A percentile compares a stretch with the other conserved stretches of the same genome.
Evolutionary conservation across 2,888 invertebrate species (phyloP).

Genomic region (Chloroclysta siterata): DNA sequence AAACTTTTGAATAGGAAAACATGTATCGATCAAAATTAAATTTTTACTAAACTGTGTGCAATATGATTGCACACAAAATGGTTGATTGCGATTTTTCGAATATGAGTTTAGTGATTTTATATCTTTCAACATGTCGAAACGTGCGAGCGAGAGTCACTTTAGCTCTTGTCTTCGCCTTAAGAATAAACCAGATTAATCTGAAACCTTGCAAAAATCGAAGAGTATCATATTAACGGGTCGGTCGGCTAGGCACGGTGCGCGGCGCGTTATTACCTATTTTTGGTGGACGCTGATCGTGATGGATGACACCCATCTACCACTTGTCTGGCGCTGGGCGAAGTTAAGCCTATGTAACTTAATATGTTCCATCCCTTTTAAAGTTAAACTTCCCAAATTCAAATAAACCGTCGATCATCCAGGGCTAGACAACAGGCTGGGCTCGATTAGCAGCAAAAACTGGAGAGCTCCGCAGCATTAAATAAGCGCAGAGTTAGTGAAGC

Average conservation of each 20-base stretch:
- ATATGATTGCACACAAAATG: no score
- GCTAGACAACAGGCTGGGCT: not conserved
- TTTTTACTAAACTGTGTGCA: no score
- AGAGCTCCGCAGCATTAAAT: constrained; percentile 46
- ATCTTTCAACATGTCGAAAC: no score
- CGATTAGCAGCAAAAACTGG: not conserved
- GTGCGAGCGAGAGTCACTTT: no score
- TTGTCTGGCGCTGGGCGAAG: not conserved
- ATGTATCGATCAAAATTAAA: no score
- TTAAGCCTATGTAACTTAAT: not conserved
- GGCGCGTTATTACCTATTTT: constrained; percentile 3
- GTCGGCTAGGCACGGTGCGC: not conserved
- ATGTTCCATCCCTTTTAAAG: not conserved
- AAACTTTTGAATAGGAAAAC: no score
- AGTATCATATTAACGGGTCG: not conserved
- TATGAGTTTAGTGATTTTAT: no score
- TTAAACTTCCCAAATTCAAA: not conserved
- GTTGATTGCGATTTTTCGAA: no score
- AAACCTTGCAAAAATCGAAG: constrained; percentile 5
- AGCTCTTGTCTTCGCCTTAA: no score
- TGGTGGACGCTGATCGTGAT: constrained; percentile 9
- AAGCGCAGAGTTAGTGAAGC: constrained; percentile 56
- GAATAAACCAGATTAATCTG: constrained; percentile 39
- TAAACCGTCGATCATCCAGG: no score
- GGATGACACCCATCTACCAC: constrained; percentile 9